These are phyloP conservation scores for Cyphomyrmex costatus DNA, from an alignment of 1,140 invertebrate species.

Conservation along the genomic window DNA sequence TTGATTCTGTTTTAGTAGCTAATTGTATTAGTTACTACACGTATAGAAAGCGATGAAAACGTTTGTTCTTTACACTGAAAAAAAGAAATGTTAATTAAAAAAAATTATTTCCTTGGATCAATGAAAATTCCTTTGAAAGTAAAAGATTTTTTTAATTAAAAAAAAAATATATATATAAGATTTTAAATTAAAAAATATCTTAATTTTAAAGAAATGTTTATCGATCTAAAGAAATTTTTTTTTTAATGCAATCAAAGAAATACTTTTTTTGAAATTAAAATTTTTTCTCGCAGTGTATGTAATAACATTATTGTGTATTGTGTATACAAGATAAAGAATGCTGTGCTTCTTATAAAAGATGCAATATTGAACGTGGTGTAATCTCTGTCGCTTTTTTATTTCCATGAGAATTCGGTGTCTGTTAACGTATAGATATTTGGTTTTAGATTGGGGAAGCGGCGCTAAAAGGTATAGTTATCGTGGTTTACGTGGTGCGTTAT, in stretches of 20 bases:
- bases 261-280: too few species aligned
- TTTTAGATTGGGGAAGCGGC: constrained; percentile 27
- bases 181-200: too few species aligned
- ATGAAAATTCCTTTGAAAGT: too few species aligned
- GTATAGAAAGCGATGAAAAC: background rate
- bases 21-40: background rate
- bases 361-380: background rate
- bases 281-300: too few species aligned
- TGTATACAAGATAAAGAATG: background rate
- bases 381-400: background rate
- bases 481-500: constrained; percentile 59
- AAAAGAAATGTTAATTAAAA: too few species aligned
- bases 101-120: too few species aligned
- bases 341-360: background rate
- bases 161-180: too few species aligned
- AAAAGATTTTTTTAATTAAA: too few species aligned
- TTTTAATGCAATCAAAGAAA: too few species aligned
- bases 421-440: constrained; percentile 13
- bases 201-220: too few species aligned
- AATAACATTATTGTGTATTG: background rate
- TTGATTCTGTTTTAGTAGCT: background rate
- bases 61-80: background rate
- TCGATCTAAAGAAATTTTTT: too few species aligned
- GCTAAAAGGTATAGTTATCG: constrained; percentile 64
- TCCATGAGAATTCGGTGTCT: background rate